Evolutionary conservation across 2,888 invertebrate genomes (phyloP).

Genomic region (Sceliomorpha sp.): DNA sequence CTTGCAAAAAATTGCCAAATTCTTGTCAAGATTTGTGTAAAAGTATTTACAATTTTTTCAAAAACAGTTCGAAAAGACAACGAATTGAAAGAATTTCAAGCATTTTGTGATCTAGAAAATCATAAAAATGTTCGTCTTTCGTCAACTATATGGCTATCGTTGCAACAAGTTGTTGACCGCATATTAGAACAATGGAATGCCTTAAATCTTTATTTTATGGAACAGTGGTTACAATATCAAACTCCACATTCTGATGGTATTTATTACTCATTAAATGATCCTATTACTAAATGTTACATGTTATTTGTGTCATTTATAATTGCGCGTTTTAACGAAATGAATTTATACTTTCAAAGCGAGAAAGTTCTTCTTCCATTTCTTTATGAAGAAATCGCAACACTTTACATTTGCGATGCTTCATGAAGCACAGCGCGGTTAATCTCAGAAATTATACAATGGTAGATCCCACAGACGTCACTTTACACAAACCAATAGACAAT

Average conservation of each 20-base stretch:
- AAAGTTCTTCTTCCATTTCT: conserved; percentile 34
- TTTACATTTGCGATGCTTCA: conserved; percentile 5
- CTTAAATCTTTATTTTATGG: conserved; percentile 57
- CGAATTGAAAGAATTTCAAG: conserved; percentile 57
- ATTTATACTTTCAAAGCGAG: conserved; percentile 50
- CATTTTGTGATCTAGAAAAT: conserved; percentile 51
- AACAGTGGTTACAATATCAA: conserved; percentile 37
- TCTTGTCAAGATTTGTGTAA: conserved; percentile 62
- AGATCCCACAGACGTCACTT: no score
- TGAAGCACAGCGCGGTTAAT: no score
- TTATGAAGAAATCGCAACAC: conserved; percentile 19
- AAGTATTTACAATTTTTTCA: conserved; percentile 61
- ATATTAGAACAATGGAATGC: conserved; percentile 67
- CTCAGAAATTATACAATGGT: no score
- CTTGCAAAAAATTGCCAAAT: conserved; percentile 64
- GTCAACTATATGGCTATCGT: conserved; percentile 67
- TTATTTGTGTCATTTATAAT: conserved; percentile 49
- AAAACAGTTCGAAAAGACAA: conserved; percentile 58
- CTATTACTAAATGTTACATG: conserved; percentile 51
- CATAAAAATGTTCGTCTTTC: conserved; percentile 61
- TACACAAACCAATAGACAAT: no score
- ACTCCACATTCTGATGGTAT: conserved; percentile 49
- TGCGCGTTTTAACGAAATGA: conserved; percentile 43
- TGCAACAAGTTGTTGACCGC: conserved; percentile 59
- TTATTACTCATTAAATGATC: conserved; percentile 46